Percentiles rank a stretch among this genome's conserved stretches.
phyloP scores from a whole-genome alignment of 2,797 vertebrate species.

The Phataginus tetradactyla region DNA sequence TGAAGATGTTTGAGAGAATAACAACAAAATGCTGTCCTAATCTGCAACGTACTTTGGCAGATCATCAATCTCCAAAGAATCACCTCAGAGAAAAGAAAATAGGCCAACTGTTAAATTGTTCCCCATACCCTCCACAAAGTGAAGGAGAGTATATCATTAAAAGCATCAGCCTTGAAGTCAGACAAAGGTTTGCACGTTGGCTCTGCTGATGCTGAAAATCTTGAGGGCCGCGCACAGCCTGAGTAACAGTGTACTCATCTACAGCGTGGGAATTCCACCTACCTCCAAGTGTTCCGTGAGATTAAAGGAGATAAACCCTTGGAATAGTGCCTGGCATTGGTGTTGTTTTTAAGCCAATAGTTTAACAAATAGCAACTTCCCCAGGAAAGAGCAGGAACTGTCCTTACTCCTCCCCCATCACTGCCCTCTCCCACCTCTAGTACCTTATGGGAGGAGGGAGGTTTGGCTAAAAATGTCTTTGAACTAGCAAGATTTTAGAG shows the following conservation, averaged over 20 bases:
- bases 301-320: background rate
- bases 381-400: background rate
- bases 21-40: background rate
- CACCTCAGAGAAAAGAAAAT: background rate
- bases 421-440: background rate
- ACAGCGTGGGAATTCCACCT: background rate
- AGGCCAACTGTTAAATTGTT: background rate
- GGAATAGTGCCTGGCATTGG: background rate
- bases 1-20: background rate
- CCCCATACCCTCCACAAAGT: background rate
- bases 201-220: background rate
- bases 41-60: background rate
- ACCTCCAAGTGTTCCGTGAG: background rate
- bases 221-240: background rate
- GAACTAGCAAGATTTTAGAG: background rate
- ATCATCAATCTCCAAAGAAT: background rate
- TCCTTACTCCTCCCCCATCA: background rate
- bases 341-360: background rate
- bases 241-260: background rate
- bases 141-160: background rate
- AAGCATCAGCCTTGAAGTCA: background rate
- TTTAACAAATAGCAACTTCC: background rate
- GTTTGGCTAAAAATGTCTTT: conserved; percentile 26
- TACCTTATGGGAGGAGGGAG: background rate
- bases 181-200: background rate